Evolutionary conservation across 30 jellyfish, hydroid and myxozoan genomes (phyloP).

Genomic region (Hydractinia echinata): DNA sequence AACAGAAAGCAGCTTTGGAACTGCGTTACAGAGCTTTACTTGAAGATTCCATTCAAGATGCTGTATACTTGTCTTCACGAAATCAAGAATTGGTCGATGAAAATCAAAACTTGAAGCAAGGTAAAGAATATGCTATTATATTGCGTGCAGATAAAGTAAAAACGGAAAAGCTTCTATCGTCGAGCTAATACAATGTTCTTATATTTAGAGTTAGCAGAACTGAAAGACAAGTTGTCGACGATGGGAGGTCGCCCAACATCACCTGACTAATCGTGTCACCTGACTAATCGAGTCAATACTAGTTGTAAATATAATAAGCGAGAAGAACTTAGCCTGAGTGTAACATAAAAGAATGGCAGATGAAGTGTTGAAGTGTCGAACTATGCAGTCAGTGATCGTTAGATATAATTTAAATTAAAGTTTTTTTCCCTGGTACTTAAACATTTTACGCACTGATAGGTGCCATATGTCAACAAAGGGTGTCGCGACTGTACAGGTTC

Average conservation of each 20-base stretch:
- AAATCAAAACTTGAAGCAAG: constrained; percentile 80
- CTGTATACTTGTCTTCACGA: constrained; percentile 86
- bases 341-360: too few relatives aligned
- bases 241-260: constrained; percentile 75
- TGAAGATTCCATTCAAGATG: constrained; percentile 97
- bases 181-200: neutral
- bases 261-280: constrained; percentile 16
- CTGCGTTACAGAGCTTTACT: constrained; percentile 83
- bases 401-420: too few relatives aligned
- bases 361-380: too few relatives aligned
- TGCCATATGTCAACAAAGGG: too few relatives aligned
- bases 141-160: neutral
- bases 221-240: constrained; percentile 64
- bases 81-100: constrained; percentile 93
- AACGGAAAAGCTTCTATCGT: neutral
- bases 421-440: too few relatives aligned
- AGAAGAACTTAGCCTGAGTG: too few relatives aligned
- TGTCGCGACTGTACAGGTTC: too few relatives aligned
- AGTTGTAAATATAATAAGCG: too few relatives aligned
- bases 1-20: constrained; percentile 90
- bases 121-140: neutral
- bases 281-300: too few relatives aligned
- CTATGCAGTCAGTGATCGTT: too few relatives aligned
- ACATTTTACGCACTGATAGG: too few relatives aligned
- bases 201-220: constrained; percentile 60